These are phyloP conservation scores for Parazoanthus swiftii DNA, from an alignment of 92 coral and sea anemone species.

Conservation along the genomic window DNA sequence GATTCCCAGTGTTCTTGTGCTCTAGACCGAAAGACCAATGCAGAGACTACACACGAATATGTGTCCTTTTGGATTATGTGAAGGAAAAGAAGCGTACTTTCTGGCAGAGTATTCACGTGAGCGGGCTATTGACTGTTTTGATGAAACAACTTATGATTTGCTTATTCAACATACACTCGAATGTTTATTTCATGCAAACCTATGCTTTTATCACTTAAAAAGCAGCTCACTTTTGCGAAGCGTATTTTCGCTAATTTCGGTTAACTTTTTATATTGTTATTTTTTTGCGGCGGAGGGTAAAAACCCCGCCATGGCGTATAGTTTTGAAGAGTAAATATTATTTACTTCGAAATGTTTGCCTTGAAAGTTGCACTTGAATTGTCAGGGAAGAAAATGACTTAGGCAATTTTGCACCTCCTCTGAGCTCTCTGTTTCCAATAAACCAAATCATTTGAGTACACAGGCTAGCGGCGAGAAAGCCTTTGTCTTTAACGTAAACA, in stretches of 20 bases:
- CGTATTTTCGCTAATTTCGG: not conserved
- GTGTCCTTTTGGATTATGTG: conserved; percentile 29
- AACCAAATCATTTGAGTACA: conserved; percentile 26
- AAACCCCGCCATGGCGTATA: not conserved
- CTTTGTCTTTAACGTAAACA: conserved; percentile 8
- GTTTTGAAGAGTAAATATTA: not conserved
- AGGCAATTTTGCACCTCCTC: conserved; percentile 27
- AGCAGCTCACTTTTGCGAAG: not conserved
- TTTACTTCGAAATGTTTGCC: not conserved
- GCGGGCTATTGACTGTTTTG: too few relatives aligned
- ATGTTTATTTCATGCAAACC: too few relatives aligned
- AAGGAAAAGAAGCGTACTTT: not conserved
- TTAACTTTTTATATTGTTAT: too few relatives aligned
- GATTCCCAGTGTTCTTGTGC: not conserved
- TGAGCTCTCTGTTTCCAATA: conserved; percentile 16
- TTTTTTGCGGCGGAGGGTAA: not conserved
- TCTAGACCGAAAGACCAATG: conserved; percentile 24
- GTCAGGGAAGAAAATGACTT: not conserved
- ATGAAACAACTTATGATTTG: too few relatives aligned
- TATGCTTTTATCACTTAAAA: too few relatives aligned
- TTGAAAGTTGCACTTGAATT: not conserved
- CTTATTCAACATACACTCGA: too few relatives aligned
- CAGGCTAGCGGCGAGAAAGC: conserved; percentile 6
- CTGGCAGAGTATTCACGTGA: not conserved
- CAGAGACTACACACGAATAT: not conserved